Conservation (phyloP, 2,888 invertebrate genomes). For the Holacanthella duospinosa region DNA sequence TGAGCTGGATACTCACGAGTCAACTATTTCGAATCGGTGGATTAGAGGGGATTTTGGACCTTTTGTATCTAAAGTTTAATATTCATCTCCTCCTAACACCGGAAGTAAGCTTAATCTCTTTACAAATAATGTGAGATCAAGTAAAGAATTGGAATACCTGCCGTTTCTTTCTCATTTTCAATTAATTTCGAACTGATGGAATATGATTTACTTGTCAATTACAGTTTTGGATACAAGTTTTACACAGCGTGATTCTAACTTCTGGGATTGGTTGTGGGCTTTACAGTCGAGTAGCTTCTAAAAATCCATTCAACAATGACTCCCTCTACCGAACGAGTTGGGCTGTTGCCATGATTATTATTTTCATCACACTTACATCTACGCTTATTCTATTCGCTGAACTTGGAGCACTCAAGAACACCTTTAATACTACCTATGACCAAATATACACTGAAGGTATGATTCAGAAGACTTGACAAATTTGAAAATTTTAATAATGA, state of each 20-base stretch:
- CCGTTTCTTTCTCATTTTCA: too few species aligned
- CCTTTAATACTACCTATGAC: background rate
- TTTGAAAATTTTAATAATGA: background rate
- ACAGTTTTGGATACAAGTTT: background rate
- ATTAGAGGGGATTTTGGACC: too few species aligned
- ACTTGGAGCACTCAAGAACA: background rate
- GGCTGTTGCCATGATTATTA: background rate
- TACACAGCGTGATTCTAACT: background rate
- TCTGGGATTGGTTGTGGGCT: conserved; percentile 4
- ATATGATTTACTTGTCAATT: background rate
- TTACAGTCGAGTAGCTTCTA: background rate
- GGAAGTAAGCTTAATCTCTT: too few species aligned
- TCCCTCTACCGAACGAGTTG: background rate
- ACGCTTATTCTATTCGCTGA: background rate
- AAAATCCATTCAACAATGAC: background rate
- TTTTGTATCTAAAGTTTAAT: too few species aligned
- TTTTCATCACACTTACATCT: background rate
- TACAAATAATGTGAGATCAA: too few species aligned
- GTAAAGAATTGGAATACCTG: too few species aligned
- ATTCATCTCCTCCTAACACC: too few species aligned
- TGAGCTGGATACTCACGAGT: background rate
- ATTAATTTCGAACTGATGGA: too few species aligned
- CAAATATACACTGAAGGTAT: background rate
- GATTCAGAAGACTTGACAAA: background rate
- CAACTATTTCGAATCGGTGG: background rate